Base-by-base conservation (phyloP, 1,140 invertebrate genomes). In the Scaptomyza montana region DNA sequence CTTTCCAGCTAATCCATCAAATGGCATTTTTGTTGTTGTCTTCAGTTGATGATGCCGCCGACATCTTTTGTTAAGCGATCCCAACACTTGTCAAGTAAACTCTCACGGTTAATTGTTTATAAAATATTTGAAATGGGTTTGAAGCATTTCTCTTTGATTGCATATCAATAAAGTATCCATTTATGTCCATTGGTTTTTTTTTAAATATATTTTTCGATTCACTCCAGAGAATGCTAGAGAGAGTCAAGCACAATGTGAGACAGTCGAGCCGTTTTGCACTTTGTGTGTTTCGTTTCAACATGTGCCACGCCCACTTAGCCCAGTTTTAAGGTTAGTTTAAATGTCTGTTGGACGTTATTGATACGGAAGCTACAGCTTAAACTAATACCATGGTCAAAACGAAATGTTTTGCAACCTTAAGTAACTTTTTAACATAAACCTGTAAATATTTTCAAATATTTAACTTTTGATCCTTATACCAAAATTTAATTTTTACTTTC, bases 291-390 rank as follows among this genome's bases (percentile, higher is more conserved):
- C 1, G 43, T 0, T 2, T 28, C 12, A 60, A 45, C 49, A 25
- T n/a, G 39, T 60, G 69, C 49, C 69, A 72, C 69, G 69, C 69
- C 69, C 41, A 66, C 63, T 47, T 59, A 46, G 69, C 47, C 39
- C 55, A 47, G 13, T 55, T 67, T 72, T 60, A 71, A 57, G 68
- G 30, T 8, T 28, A 64, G 63, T 65, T 65, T 64, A 33, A 61
- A 57, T 49, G 53, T 6, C 46, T 51, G 25, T 19, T 45, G 55
- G 55, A 33, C 53, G 36, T 66, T n/a, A 49, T 50, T 57, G 16
- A 19, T 12, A 25, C 28, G 25, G 51, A 51, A 71, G 61, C 61
- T 43, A 16, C 16, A 16, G 16, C 16, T 16, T 16, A 16, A 16
- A 16, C 16, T 16, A 16, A 16, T 16, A 16, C 16, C 16, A 51